These are phyloP conservation scores for Grantiella picta DNA, from an alignment of 2,113 vertebrate species.

Conservation along the genomic window DNA sequence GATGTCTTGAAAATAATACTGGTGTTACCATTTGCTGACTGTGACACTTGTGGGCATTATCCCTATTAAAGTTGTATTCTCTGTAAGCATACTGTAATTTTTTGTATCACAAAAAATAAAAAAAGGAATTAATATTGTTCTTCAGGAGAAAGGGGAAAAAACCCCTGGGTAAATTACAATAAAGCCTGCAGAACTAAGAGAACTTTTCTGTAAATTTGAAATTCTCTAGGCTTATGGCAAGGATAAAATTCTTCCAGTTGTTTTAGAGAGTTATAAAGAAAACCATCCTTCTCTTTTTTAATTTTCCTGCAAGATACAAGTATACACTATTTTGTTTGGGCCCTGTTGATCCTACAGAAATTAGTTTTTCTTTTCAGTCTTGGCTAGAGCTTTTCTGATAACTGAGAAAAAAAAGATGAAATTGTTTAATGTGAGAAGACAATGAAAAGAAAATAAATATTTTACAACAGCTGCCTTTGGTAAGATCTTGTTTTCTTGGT, in stretches of 20 bases:
- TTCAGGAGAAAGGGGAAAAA: background rate
- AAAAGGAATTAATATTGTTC: background rate
- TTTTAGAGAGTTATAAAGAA: background rate
- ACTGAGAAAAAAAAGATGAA: background rate
- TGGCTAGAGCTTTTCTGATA: background rate
- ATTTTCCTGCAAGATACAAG: background rate
- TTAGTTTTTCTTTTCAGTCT: background rate
- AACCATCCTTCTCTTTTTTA: background rate
- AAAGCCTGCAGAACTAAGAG: background rate
- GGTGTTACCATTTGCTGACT: background rate
- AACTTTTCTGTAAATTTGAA: background rate
- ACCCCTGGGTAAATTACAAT: background rate
- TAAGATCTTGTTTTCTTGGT: background rate
- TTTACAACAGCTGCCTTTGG: background rate
- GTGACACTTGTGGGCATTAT: background rate
- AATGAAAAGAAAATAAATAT: background rate
- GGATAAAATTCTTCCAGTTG: background rate
- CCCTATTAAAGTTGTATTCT: background rate
- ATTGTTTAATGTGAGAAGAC: background rate
- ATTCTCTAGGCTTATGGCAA: background rate
- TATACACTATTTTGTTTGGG: background rate
- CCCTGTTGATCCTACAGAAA: background rate
- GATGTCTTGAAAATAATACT: background rate
- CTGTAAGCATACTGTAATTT: background rate
- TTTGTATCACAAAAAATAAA: background rate